Conservation (phyloP, 2,113 vertebrate species). For the Psittacula cyanocephala region DNA sequence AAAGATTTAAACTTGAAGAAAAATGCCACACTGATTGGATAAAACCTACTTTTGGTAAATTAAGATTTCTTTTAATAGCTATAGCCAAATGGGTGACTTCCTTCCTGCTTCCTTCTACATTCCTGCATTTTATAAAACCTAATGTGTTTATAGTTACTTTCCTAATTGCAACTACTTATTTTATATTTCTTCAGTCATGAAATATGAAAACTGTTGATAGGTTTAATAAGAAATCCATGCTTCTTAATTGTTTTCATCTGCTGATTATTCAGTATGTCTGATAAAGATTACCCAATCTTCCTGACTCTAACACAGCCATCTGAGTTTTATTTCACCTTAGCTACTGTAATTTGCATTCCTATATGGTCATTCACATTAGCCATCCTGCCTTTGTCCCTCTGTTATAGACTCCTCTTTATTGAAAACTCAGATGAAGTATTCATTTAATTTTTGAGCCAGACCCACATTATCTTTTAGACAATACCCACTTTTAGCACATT, state of each 20-base stretch:
- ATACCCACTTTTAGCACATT: background rate
- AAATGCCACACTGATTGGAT: background rate
- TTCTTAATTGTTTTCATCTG: background rate
- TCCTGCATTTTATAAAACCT: background rate
- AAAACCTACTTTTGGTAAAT: background rate
- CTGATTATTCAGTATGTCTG: background rate
- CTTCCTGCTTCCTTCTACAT: background rate
- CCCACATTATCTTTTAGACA: background rate
- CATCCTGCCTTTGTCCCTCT: background rate
- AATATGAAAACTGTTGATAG: background rate
- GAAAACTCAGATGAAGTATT: background rate
- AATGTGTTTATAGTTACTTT: background rate
- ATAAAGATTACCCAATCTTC: background rate
- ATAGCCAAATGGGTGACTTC: background rate
- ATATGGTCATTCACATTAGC: background rate
- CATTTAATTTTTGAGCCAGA: background rate
- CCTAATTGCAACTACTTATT: background rate
- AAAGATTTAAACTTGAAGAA: background rate
- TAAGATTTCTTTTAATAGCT: background rate
- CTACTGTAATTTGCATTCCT: conserved; percentile 10
- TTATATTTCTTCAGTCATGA: background rate
- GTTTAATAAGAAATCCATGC: background rate
- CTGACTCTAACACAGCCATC: background rate
- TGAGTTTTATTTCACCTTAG: background rate
- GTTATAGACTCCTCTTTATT: background rate